Base-by-base conservation (phyloP, 2,888 invertebrate species). In the Ornithoptera priamus region DNA sequence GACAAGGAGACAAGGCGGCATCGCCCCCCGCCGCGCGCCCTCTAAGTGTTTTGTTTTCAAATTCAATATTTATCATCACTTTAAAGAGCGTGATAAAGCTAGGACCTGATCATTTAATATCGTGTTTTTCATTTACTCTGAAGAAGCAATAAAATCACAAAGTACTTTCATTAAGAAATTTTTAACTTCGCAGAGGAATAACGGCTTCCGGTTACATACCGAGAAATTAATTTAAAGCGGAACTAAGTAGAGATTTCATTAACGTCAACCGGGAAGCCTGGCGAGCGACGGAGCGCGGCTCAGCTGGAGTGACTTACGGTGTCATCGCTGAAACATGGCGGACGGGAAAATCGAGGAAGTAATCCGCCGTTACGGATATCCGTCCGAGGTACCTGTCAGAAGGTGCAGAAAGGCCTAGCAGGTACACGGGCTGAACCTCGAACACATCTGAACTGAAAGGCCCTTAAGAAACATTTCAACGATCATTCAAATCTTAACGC, bases 171-270 rank as follows among this genome's bases (percentile, higher is more conserved):
- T 63, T 62, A 46, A 62, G 57, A 22, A 68, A 68, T 62, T 59
- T 66, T 66, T 67, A 17, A 58, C 66, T 42, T 53, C 62, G 56
- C 56, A n/a, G 46, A 62, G 57, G 56, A 67, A 7, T 67, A 68
- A 62, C 62, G 68, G 39, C 42, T 67, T 46, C 42, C 17, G 53
- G 62, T 53, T 67, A 62, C 61, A 56, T 46, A 20, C 61, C 62
- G 20, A 30, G 68, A 46, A 62, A 68, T 58, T 62, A 63, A 68
- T 68, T 68, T 68, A 58, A 68, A 68, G 46, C 62, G 57, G 62
- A 15, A 58, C 42, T n/a, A 46, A 46, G 68, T 42, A 63, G 57
- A 63, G 68, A 68, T 68, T 68, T 68, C 62, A 68, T 68, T 68
- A 68, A 68, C 68, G 62, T 63, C 58, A 62, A 24, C 58, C 58